Evolutionary conservation across 1,140 invertebrate genomes (phyloP).

Genomic region (Drosophila prosaltans): DNA sequence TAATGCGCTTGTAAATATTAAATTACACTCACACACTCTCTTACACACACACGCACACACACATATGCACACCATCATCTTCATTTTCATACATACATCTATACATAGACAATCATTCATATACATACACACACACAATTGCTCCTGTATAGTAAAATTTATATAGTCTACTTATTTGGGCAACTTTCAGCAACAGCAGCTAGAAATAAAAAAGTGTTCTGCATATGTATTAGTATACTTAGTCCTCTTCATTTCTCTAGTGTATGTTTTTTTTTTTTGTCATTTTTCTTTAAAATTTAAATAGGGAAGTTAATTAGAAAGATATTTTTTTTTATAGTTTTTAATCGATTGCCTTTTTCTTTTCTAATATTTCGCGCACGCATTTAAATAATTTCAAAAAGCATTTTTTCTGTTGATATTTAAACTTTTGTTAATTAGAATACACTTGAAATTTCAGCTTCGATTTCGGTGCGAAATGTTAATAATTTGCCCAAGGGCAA

Average conservation of each 20-base stretch:
- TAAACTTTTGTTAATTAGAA: not conserved
- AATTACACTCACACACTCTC: slow-evolving; percentile 29
- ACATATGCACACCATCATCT: not conserved
- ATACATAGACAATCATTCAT: not conserved
- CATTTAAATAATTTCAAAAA: slow-evolving; percentile 61
- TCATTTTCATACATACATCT: slow-evolving; percentile 37
- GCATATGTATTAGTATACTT: slow-evolving; percentile 9
- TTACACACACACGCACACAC: slow-evolving; percentile 33
- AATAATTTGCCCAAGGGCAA: slow-evolving; percentile 79
- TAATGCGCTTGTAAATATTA: slow-evolving; percentile 70
- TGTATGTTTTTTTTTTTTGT: slow-evolving; percentile 10
- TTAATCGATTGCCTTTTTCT: slow-evolving; percentile 47
- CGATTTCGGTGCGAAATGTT: slow-evolving; percentile 82
- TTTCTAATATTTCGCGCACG: slow-evolving; percentile 71
- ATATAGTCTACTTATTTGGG: slow-evolving; percentile 33
- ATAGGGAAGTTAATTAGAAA: too few relatives aligned
- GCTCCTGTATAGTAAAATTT: slow-evolving; percentile 38
- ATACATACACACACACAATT: slow-evolving; percentile 22
- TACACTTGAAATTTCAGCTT: slow-evolving; percentile 59
- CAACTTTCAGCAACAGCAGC: slow-evolving; percentile 14
- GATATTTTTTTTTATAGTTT: not conserved
- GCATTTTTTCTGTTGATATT: not conserved
- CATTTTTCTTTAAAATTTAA: not conserved
- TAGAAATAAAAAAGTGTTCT: slow-evolving; percentile 2
- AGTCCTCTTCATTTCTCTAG: slow-evolving; percentile 22